Conservation (phyloP, 2,113 vertebrate genomes). For the Thomomys bottae region DNA sequence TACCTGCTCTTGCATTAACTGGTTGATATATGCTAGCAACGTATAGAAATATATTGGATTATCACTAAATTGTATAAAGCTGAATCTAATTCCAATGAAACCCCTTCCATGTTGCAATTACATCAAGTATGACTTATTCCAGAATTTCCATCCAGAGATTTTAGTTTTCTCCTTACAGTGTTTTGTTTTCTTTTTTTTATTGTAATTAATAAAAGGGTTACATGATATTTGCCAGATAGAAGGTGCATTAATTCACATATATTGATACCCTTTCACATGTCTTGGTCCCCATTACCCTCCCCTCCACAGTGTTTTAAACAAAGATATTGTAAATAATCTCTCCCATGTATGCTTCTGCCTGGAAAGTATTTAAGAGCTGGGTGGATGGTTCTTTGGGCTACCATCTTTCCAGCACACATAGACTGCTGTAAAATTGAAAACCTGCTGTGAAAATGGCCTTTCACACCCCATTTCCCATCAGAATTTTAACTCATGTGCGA, state of each 20-base stretch:
- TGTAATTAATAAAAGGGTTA: no score
- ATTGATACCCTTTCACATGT: no score
- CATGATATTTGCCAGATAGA: no score
- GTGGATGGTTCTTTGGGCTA: background rate
- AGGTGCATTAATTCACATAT: no score
- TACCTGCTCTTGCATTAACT: background rate
- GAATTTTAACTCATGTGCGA: background rate
- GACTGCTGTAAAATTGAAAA: background rate
- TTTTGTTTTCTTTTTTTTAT: no score
- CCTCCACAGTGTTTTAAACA: background rate
- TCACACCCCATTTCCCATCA: background rate
- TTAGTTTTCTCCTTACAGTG: background rate
- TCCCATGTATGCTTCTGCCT: background rate
- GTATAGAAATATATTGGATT: background rate
- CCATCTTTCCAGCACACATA: background rate
- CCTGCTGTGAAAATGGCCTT: fast-evolving
- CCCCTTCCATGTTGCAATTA: background rate
- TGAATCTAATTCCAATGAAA: no score
- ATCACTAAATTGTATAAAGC: background rate
- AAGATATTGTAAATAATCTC: background rate
- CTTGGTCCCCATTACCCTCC: no score
- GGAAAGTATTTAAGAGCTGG: constrained; percentile 7
- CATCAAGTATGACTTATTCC: background rate
- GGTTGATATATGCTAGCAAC: background rate
- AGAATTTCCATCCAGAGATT: background rate